A percentile compares a stretch with the other conserved stretches of the same genome.
phyloP scores from a whole-genome alignment of 2,888 invertebrate species.

The Aphidoletes aphidimyza region DNA sequence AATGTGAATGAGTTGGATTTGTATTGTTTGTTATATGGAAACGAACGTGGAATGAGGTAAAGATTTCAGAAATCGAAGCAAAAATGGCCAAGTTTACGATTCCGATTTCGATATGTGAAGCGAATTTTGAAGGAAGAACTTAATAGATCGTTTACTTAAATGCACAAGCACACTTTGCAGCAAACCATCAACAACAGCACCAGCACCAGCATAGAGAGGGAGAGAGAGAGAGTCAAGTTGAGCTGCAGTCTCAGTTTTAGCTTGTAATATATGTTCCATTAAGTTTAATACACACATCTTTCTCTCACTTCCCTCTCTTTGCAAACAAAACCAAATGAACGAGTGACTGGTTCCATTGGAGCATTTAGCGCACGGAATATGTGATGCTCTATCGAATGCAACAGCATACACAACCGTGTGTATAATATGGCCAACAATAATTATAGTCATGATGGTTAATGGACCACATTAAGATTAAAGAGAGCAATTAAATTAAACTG shows the following conservation, averaged over 20 bases:
- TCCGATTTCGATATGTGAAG: neutral
- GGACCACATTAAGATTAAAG: constrained; percentile 54
- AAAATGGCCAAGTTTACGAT: constrained; percentile 44
- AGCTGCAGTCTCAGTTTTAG: constrained; percentile 34
- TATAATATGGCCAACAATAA: constrained; percentile 21
- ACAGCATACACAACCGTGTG: constrained; percentile 5
- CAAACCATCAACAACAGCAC: neutral
- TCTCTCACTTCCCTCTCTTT: neutral
- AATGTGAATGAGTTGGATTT: too few relatives aligned
- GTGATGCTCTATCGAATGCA: constrained; percentile 43
- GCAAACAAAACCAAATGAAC: neutral
- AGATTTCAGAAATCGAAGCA: neutral
- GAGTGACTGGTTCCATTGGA: neutral
- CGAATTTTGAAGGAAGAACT: neutral
- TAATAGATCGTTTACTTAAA: constrained; percentile 49
- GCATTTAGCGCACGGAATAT: neutral
- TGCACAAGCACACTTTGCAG: neutral
- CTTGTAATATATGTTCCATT: constrained; percentile 51
- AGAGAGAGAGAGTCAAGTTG: constrained; percentile 16
- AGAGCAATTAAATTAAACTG: constrained; percentile 54
- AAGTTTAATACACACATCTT: constrained; percentile 9
- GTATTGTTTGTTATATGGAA: too few relatives aligned
- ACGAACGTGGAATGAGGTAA: neutral
- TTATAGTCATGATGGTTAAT: constrained; percentile 53
- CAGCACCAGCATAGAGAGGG: neutral